Conservation (phyloP, 2,113 vertebrate genomes). For the Megalops atlanticus region DNA sequence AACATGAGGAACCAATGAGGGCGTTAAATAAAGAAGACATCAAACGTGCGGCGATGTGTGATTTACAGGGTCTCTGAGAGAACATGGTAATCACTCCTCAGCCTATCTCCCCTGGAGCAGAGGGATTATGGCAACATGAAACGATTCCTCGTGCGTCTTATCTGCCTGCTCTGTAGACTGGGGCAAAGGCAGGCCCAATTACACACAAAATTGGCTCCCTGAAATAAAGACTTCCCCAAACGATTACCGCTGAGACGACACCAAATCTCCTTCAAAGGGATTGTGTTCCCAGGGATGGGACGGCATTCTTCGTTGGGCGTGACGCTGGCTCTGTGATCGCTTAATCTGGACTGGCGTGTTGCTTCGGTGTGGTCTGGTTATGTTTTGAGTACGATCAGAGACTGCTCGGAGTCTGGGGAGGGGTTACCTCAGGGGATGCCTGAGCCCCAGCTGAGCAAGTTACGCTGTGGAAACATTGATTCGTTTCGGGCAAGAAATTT, state of each 20-base stretch:
- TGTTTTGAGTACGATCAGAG: no score
- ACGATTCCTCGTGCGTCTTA: slow-evolving; percentile 58
- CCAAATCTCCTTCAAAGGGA: neutral
- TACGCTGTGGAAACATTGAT: no score
- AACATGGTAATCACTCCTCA: slow-evolving; percentile 56
- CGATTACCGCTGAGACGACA: slow-evolving; percentile 58
- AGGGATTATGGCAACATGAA: slow-evolving; percentile 62
- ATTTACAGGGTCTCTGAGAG: slow-evolving; percentile 57
- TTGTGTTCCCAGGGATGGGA: no score
- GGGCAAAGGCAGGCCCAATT: slow-evolving; percentile 60
- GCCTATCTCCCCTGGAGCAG: slow-evolving; percentile 66
- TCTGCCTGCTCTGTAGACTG: slow-evolving; percentile 63
- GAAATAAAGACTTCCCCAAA: slow-evolving; percentile 67
- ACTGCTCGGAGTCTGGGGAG: no score
- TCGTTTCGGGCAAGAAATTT: no score
- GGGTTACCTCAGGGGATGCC: no score
- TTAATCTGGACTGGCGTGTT: neutral
- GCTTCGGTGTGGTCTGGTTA: neutral
- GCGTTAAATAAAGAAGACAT: slow-evolving; percentile 45
- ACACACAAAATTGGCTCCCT: slow-evolving; percentile 55
- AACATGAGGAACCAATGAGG: slow-evolving; percentile 26
- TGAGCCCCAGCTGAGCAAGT: no score
- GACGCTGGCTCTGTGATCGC: neutral
- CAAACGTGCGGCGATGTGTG: slow-evolving; percentile 50
- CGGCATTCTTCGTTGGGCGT: no score